A percentile compares a stretch with the other conserved stretches of the same genome.
Conservation (phyloP, 2,797 vertebrate genomes). For the Poeciliopsis paucimaculata region DNA sequence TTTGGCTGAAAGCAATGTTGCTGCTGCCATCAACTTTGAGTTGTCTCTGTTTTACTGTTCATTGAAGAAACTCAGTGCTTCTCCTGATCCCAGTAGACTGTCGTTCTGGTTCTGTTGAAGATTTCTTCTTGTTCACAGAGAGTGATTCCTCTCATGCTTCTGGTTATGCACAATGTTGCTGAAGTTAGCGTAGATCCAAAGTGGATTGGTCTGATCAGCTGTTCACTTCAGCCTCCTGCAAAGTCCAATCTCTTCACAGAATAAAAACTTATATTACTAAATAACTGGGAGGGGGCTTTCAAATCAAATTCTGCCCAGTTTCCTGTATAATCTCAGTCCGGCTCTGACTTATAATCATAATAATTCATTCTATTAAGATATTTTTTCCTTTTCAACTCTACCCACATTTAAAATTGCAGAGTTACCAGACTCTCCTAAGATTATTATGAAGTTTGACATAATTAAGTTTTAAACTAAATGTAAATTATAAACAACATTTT, state of each 20-base stretch:
- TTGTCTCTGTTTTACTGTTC: background rate
- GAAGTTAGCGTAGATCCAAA: background rate
- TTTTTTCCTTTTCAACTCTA: background rate
- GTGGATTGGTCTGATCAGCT: background rate
- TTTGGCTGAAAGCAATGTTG: background rate
- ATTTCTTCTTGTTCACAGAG: background rate
- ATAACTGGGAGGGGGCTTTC: background rate
- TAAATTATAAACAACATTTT: background rate
- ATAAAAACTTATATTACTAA: background rate
- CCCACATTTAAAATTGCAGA: background rate
- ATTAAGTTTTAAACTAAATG: background rate
- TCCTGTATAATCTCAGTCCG: background rate
- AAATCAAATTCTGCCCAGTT: background rate
- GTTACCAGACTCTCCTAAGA: background rate
- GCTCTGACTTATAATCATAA: background rate
- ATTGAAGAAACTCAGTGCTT: background rate
- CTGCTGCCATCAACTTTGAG: background rate
- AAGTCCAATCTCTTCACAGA: background rate
- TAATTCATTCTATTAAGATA: background rate
- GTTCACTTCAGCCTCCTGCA: background rate
- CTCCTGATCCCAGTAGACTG: background rate
- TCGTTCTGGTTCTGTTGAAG: background rate
- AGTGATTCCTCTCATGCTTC: background rate
- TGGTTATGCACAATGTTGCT: background rate
- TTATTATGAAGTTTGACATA: background rate